These are phyloP conservation scores for Lucifuga dentata DNA, from an alignment of 2,113 vertebrate genomes.

Conservation along the genomic window DNA sequence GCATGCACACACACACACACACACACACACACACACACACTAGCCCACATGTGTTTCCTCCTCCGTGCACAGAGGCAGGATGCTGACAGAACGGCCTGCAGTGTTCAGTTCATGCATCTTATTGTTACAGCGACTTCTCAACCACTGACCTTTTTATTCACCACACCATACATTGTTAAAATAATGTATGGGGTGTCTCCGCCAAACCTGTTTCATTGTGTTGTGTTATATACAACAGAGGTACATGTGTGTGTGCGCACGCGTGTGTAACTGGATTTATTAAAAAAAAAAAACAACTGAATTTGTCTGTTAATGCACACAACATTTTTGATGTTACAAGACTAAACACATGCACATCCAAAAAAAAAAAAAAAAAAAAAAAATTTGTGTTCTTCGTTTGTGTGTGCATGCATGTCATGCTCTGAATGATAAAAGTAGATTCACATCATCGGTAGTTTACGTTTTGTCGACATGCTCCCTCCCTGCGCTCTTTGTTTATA, in stretches of 20 bases:
- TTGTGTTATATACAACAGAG: slow-evolving; percentile 43
- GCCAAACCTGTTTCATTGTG: slow-evolving; percentile 55
- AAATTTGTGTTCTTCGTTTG: too few species aligned
- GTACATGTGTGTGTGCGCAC: slow-evolving; percentile 12
- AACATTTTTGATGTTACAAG: neutral
- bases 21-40: slow-evolving; percentile 24
- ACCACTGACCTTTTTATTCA: slow-evolving; percentile 78
- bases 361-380: neutral
- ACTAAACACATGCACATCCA: neutral
- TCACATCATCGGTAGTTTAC: slow-evolving; percentile 1
- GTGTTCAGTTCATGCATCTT: slow-evolving; percentile 70
- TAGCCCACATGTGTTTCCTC: slow-evolving; percentile 41
- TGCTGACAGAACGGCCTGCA: slow-evolving; percentile 68
- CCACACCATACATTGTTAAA: slow-evolving; percentile 73
- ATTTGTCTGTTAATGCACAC: neutral
- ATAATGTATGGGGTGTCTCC: slow-evolving; percentile 75
- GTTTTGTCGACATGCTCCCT: neutral
- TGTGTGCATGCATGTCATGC: neutral
- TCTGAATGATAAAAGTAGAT: slow-evolving; percentile 16
- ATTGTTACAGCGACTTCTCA: slow-evolving; percentile 75
- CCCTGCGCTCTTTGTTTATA: slow-evolving; percentile 36
- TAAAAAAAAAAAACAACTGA: neutral
- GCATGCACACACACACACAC: neutral
- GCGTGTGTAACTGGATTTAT: neutral
- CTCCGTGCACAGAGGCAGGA: slow-evolving; percentile 40